Evolutionary conservation across 2,113 vertebrate species (phyloP).

Genomic region (Brachyhypopomus occidentalis): DNA sequence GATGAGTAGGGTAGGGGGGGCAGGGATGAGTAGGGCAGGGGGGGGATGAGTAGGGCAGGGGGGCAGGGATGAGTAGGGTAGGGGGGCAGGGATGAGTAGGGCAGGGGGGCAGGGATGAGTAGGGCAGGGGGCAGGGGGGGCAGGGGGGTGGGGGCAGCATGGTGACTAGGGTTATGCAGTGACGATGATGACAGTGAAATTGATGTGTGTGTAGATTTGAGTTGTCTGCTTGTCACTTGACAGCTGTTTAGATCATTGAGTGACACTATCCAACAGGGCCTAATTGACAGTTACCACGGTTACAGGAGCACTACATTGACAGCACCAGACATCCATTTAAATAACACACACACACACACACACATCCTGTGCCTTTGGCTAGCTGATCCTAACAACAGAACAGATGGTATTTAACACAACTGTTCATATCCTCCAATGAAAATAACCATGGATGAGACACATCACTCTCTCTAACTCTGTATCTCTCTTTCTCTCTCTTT

Average conservation of each 20-base stretch:
- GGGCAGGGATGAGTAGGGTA: no score
- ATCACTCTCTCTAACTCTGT: background rate
- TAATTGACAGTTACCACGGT: slow-evolving; percentile 16
- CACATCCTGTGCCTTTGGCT: background rate
- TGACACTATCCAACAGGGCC: background rate
- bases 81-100: no score
- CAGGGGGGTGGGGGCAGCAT: no score
- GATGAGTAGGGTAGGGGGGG: no score
- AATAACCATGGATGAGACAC: no score
- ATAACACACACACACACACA: slow-evolving; percentile 17
- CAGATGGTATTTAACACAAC: background rate
- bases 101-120: no score
- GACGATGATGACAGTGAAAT: background rate
- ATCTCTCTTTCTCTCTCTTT: background rate
- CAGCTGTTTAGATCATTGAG: slow-evolving; percentile 6
- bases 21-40: no score
- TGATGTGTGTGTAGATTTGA: slow-evolving; percentile 22
- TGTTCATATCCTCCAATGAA: slow-evolving; percentile 32
- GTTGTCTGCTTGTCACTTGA: slow-evolving; percentile 36
- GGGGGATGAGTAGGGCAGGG: no score
- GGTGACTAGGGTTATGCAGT: background rate
- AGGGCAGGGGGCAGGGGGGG: no score
- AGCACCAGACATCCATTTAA: slow-evolving; percentile 12
- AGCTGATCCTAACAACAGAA: background rate
- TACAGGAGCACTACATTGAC: slow-evolving; percentile 22